Conservation (phyloP, 2,888 invertebrate genomes). For the Adela reaumurella region DNA sequence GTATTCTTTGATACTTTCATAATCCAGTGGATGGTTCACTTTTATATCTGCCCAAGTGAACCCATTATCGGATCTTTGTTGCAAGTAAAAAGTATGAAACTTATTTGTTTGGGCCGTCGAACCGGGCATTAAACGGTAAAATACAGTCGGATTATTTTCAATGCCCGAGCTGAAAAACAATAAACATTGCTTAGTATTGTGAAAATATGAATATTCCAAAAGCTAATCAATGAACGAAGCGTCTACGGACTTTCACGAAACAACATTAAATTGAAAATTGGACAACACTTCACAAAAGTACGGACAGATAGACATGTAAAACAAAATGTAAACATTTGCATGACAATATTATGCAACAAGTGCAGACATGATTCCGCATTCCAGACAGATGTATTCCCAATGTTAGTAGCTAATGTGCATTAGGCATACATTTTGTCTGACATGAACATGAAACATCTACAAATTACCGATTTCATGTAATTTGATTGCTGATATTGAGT, state of each 20-base stretch:
- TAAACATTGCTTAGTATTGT: neutral
- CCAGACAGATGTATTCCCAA: neutral
- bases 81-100: constrained; percentile 91
- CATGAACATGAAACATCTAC: neutral
- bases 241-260: constrained; percentile 10
- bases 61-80: constrained; percentile 89
- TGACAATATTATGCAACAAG: neutral
- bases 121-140: constrained; percentile 92
- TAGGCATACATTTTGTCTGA: neutral
- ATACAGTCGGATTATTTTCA: constrained; percentile 93
- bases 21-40: constrained; percentile 93
- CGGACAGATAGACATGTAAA: neutral
- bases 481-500: neutral
- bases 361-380: neutral
- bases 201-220: neutral
- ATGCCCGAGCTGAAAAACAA: constrained; percentile 81
- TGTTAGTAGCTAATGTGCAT: neutral
- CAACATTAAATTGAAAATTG: constrained; percentile 11
- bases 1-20: constrained; percentile 92
- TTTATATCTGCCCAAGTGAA: constrained; percentile 95
- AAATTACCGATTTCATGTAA: no score
- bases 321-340: neutral
- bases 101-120: constrained; percentile 96
- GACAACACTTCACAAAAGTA: constrained; percentile 4
- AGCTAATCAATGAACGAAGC: no score